These are phyloP conservation scores for Trichogramma dendrolimi DNA, from an alignment of 2,888 invertebrate genomes.

Conservation along the genomic window DNA sequence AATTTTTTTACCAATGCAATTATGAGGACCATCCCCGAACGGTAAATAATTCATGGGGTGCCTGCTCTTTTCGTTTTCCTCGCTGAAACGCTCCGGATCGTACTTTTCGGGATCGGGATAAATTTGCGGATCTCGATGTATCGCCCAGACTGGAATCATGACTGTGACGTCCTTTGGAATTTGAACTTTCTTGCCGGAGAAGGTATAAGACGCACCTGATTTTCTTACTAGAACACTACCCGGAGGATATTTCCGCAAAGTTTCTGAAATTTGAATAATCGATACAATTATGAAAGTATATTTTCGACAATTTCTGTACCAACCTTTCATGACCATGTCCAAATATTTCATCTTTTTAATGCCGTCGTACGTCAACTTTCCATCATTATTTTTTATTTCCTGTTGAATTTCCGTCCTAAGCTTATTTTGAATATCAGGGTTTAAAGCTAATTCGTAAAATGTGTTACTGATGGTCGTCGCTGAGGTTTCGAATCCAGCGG, in stretches of 20 bases:
- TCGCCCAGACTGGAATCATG: constrained; percentile 24
- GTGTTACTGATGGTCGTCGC: constrained; percentile 50
- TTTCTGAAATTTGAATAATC: constrained; percentile 38
- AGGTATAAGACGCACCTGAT: constrained; percentile 32
- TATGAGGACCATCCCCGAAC: constrained; percentile 36
- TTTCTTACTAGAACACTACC: constrained; percentile 37
- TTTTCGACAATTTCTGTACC: constrained; percentile 2
- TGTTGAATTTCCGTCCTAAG: constrained; percentile 46
- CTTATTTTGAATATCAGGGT: constrained; percentile 49
- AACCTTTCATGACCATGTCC: constrained; percentile 45
- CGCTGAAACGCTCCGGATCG: constrained; percentile 35
- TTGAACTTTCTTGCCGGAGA: constrained; percentile 23
- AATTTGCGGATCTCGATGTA: constrained; percentile 28
- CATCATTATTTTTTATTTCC: constrained; percentile 36
- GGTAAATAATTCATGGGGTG: constrained; percentile 31
- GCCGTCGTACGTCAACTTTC: constrained; percentile 46
- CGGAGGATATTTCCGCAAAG: constrained; percentile 46
- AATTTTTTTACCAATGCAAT: constrained; percentile 32
- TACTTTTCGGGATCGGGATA: constrained; percentile 34
- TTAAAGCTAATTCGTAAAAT: constrained; percentile 49
- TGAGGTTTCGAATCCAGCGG: constrained; percentile 54
- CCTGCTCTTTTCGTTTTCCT: constrained; percentile 25
- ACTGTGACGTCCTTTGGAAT: constrained; percentile 20
- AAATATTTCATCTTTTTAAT: constrained; percentile 49
- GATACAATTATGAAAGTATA: not conserved